phyloP scores from a whole-genome alignment of 2,797 vertebrate genomes.

The Pipistrellus pygmaeus region DNA sequence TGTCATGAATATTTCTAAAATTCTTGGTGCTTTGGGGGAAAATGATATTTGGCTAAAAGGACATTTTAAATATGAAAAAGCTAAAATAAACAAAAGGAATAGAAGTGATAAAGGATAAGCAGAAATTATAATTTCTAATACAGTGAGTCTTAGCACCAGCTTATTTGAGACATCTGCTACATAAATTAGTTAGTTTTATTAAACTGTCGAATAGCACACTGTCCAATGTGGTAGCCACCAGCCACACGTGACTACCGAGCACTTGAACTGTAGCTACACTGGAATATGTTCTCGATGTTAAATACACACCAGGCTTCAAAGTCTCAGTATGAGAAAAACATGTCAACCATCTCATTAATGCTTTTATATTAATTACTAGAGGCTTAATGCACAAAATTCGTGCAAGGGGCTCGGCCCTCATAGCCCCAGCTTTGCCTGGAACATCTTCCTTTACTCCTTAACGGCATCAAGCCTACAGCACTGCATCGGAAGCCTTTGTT shows the following conservation, averaged over 20 bases:
- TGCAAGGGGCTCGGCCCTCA: too few relatives aligned
- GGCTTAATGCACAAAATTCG: too few relatives aligned
- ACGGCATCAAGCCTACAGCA: background rate
- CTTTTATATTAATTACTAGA: background rate
- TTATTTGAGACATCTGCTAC: constrained; percentile 28
- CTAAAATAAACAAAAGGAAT: constrained; percentile 24
- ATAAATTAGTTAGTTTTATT: constrained; percentile 20
- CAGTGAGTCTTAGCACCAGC: constrained; percentile 25
- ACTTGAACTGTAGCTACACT: background rate
- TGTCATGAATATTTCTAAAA: constrained; percentile 49
- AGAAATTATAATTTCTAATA: constrained; percentile 36
- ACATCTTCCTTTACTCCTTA: background rate
- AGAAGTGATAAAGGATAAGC: background rate
- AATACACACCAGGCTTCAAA: background rate
- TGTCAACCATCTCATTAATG: background rate
- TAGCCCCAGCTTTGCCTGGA: too few relatives aligned
- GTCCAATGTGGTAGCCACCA: background rate
- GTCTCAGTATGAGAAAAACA: background rate
- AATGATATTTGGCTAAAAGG: constrained; percentile 13
- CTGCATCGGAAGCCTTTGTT: background rate
- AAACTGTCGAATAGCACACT: background rate
- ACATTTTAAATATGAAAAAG: constrained; percentile 20
- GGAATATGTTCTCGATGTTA: background rate
- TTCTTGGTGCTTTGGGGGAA: constrained; percentile 8
- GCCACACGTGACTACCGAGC: background rate